A percentile compares a stretch with the other conserved stretches of the same genome.
Conservation (phyloP, 2,113 vertebrate species). For the Perognathus longimembris region DNA sequence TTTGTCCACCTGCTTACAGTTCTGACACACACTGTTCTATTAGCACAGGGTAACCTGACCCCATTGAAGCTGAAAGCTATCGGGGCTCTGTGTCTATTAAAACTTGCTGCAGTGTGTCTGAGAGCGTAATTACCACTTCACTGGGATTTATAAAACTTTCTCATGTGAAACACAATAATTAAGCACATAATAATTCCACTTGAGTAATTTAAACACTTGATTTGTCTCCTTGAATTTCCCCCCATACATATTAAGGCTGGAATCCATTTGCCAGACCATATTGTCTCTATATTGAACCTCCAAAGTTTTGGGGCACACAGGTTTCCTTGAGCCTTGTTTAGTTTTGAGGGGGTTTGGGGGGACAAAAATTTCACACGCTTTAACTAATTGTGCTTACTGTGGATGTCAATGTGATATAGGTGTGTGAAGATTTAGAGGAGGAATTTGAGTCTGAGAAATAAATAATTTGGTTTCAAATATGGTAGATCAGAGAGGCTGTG, state of each 20-base stretch:
- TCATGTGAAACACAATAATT: constrained; percentile 52
- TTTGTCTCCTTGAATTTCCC: not conserved
- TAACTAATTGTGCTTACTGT: not conserved
- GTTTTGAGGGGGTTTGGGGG: constrained; percentile 37
- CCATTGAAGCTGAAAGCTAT: not conserved
- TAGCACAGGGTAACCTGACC: constrained; percentile 16
- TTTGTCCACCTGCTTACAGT: constrained; percentile 13
- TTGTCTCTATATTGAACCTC: not conserved
- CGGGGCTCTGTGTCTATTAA: not conserved
- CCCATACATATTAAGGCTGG: not conserved
- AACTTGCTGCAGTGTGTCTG: constrained; percentile 15
- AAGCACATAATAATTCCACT: constrained; percentile 45
- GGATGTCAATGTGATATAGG: constrained; percentile 49
- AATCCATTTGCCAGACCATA: not conserved
- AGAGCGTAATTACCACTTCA: constrained; percentile 59
- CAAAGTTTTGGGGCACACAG: not conserved
- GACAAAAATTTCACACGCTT: constrained; percentile 30
- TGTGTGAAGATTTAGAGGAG: constrained; percentile 53
- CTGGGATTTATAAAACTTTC: constrained; percentile 70
- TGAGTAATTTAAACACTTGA: constrained; percentile 24
- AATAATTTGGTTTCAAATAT: constrained; percentile 59
- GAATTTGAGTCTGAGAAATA: not conserved
- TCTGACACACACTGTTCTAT: not conserved
- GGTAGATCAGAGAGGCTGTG: constrained; percentile 27
- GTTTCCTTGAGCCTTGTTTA: not conserved